Percentiles rank a stretch among this genome's conserved stretches.
phyloP scores from a whole-genome alignment of 2,888 invertebrate species.

The Thymelicus lineola region DNA sequence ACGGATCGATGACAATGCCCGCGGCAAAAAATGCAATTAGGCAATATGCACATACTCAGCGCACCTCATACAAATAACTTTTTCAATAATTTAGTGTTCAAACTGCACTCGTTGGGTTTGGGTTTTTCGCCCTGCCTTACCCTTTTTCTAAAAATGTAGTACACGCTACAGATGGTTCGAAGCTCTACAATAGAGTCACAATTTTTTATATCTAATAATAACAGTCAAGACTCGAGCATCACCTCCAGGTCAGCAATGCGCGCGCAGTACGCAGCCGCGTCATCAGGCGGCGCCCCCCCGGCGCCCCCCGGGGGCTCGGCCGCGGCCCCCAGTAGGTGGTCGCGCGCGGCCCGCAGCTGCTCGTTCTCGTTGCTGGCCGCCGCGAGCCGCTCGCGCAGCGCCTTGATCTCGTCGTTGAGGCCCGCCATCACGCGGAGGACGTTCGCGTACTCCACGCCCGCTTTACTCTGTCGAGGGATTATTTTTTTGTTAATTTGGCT shows the following conservation, averaged over 20 bases:
- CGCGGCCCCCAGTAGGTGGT: conserved; percentile 72
- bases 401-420: conserved; percentile 77
- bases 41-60: too few relatives aligned
- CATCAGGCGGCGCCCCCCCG: conserved; percentile 49
- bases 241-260: conserved; percentile 74
- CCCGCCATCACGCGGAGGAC: conserved; percentile 77
- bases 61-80: too few relatives aligned
- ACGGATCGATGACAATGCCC: too few relatives aligned
- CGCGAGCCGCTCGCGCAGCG: conserved; percentile 66
- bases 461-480: conserved; percentile 59
- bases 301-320: conserved; percentile 51
- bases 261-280: conserved; percentile 59
- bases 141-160: too few relatives aligned
- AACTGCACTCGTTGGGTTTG: too few relatives aligned
- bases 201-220: too few relatives aligned
- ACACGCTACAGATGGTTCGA: too few relatives aligned
- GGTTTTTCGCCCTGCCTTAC: too few relatives aligned
- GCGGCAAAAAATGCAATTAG: too few relatives aligned
- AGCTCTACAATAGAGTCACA: too few relatives aligned
- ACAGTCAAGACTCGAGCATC: background rate
- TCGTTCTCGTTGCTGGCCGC: conserved; percentile 63
- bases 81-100: too few relatives aligned
- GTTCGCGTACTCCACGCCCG: conserved; percentile 76
- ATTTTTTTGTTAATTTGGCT: background rate
- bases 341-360: conserved; percentile 67